These are phyloP conservation scores for Poeciliopsis paucimaculata DNA, from an alignment of 2,797 vertebrate genomes.

Conservation along the genomic window DNA sequence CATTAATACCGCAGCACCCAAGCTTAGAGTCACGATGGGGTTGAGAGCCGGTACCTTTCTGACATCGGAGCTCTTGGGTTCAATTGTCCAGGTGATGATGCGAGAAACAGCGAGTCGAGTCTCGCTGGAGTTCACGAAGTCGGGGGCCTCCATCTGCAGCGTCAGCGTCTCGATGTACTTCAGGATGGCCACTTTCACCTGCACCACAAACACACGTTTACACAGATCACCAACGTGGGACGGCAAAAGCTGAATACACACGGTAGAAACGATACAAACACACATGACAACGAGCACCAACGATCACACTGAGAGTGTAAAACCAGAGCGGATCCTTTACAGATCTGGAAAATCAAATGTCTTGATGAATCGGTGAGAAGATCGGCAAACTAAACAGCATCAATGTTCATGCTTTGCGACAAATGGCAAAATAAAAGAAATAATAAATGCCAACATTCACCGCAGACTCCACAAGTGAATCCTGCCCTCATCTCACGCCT, in stretches of 20 bases:
- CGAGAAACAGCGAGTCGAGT: conserved; percentile 95
- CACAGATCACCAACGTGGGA: conserved; percentile 12
- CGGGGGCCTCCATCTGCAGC: conserved; percentile 94
- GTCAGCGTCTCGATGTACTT: conserved; percentile 96
- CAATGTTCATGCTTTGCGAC: conserved; percentile 50
- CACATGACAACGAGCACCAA: conserved; percentile 25
- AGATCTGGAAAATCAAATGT: conserved; percentile 59
- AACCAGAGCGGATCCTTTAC: conserved; percentile 46
- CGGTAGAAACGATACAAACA: conserved; percentile 18
- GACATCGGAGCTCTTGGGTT: conserved; percentile 97
- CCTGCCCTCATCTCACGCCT: conserved; percentile 39
- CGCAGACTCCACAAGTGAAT: conserved; percentile 52
- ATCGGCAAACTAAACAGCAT: conserved; percentile 18
- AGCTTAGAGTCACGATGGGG: neutral
- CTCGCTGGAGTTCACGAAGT: conserved; percentile 97
- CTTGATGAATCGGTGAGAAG: conserved; percentile 42
- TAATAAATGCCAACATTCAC: conserved; percentile 43
- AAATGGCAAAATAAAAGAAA: conserved; percentile 42
- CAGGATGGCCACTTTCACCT: conserved; percentile 97
- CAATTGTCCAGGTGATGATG: conserved; percentile 97
- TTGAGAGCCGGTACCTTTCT: conserved; percentile 84
- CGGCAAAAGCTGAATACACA: conserved; percentile 39
- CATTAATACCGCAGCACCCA: neutral
- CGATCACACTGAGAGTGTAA: conserved; percentile 30
- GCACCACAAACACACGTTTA: conserved; percentile 33